A percentile compares a stretch with the other conserved stretches of the same genome.
phyloP scores from a whole-genome alignment of 2,113 vertebrate genomes.

The Prionailurus viverrinus region DNA sequence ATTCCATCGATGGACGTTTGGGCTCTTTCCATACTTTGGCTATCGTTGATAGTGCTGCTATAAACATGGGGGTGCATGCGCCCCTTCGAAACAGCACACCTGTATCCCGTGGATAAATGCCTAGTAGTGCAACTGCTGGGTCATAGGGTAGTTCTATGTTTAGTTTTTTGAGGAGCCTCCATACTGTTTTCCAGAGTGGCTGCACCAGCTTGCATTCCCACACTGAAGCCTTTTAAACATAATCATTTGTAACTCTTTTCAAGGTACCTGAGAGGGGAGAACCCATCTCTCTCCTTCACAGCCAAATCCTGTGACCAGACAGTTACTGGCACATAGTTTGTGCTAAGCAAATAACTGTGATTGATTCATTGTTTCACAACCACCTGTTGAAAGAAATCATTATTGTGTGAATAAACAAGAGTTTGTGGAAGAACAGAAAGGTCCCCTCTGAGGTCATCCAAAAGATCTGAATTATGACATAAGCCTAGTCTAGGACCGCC shows the following conservation, averaged over 20 bases:
- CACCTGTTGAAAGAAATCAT: not conserved
- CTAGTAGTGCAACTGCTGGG: no score
- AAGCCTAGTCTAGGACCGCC: not conserved
- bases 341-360: not conserved
- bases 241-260: not conserved
- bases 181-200: no score
- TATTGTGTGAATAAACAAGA: not conserved
- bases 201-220: no score
- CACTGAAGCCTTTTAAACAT: not conserved
- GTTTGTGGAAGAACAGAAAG: not conserved
- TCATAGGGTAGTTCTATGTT: no score
- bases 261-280: not conserved
- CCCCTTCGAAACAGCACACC: no score
- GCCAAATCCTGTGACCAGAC: not conserved
- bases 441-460: not conserved
- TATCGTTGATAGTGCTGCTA: no score
- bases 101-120: no score
- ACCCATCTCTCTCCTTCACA: not conserved
- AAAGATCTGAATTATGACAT: not conserved
- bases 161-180: no score
- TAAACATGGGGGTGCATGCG: no score
- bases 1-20: no score
- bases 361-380: not conserved
- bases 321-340: not conserved
- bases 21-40: no score